These are phyloP conservation scores for Suillia variegata DNA, from an alignment of 2,888 invertebrate genomes.

Conservation along the genomic window DNA sequence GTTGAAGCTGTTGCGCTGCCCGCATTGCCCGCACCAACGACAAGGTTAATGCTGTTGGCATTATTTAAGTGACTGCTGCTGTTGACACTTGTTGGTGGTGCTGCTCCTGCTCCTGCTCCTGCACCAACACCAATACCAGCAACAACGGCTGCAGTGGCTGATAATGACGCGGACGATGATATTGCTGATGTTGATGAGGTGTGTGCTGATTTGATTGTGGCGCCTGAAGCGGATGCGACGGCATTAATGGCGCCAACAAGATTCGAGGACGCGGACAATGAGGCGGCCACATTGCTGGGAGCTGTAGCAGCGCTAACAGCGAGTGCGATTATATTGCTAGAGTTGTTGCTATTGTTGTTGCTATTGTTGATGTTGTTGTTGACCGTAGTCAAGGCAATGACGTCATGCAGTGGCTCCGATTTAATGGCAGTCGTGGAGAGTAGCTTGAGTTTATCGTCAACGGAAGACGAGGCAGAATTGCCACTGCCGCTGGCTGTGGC, in stretches of 20 bases:
- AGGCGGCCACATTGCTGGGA: conserved; percentile 7
- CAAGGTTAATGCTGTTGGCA: conserved; percentile 13
- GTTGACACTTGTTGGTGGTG: conserved; percentile 19
- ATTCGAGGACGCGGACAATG: not conserved
- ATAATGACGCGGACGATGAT: conserved; percentile 8
- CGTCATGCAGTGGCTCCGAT: conserved; percentile 58
- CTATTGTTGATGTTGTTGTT: conserved; percentile 16
- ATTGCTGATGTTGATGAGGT: conserved; percentile 9
- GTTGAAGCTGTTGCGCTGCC: conserved; percentile 9
- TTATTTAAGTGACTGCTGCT: conserved; percentile 9
- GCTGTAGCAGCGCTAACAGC: conserved; percentile 18
- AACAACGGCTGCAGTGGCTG: no score
- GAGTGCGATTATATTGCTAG: conserved; percentile 11
- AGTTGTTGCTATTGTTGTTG: conserved; percentile 19
- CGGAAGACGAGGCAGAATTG: conserved; percentile 27
- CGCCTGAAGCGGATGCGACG: not conserved
- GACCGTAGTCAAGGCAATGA: conserved; percentile 42
- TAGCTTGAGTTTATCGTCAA: conserved; percentile 52
- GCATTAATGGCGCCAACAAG: not conserved
- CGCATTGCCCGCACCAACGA: conserved; percentile 14
- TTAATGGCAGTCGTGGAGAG: conserved; percentile 59
- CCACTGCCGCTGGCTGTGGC: not conserved
- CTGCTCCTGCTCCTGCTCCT: conserved; percentile 14
- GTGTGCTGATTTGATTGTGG: conserved; percentile 4
- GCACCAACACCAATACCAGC: no score